These are phyloP conservation scores for Fopius arisanus DNA, from an alignment of 1,140 invertebrate species.

Conservation along the genomic window DNA sequence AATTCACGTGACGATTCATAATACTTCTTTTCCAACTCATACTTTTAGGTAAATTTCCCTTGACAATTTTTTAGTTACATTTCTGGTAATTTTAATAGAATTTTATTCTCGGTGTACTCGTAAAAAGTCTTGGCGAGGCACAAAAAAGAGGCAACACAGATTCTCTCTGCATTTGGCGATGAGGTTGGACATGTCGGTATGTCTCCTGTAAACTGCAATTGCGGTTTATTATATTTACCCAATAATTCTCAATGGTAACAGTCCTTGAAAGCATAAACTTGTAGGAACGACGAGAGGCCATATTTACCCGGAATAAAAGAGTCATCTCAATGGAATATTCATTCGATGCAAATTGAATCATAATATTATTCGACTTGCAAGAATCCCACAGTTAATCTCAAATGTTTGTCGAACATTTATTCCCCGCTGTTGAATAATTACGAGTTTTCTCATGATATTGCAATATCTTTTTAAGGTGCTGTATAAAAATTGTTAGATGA, in stretches of 20 bases:
- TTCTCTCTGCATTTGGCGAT: no score
- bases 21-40: no score
- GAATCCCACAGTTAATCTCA: not conserved
- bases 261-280: not conserved
- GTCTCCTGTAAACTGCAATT: not conserved
- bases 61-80: no score
- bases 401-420: not conserved
- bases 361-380: not conserved
- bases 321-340: not conserved
- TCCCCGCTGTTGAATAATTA: not conserved
- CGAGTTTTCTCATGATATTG: no score
- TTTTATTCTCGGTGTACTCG: no score
- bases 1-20: no score
- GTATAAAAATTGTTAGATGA: no score
- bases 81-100: no score
- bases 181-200: not conserved
- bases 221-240: not conserved
- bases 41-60: no score
- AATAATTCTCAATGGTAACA: not conserved
- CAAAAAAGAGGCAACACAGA: no score
- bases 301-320: not conserved
- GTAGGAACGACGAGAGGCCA: not conserved
- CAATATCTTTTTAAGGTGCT: no score
- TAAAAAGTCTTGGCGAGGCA: no score
- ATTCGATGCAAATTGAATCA: conserved; percentile 1